Evolutionary conservation across 1,140 invertebrate species (phyloP).

Genomic region (Drosophila littoralis): DNA sequence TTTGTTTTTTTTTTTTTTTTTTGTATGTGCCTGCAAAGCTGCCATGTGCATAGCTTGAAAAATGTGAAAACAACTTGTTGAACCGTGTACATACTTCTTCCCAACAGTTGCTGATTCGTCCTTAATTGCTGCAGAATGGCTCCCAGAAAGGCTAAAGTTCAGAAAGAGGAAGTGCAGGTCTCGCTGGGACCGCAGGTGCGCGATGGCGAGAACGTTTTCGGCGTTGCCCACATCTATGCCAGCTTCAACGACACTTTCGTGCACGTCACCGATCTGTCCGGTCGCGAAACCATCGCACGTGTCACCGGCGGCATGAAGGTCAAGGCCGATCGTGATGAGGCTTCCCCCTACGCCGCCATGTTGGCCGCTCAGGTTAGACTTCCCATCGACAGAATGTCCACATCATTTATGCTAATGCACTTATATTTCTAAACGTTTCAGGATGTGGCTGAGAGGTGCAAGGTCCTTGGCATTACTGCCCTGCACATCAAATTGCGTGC

Average conservation of each 20-base stretch:
- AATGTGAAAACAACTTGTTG: slow-evolving; percentile 17
- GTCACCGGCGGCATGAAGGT: slow-evolving; percentile 99
- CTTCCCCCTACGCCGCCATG: slow-evolving; percentile 99
- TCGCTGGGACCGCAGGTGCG: slow-evolving; percentile 98
- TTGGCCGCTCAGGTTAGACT: slow-evolving; percentile 98
- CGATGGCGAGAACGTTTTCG: slow-evolving; percentile 99
- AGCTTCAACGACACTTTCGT: slow-evolving; percentile 99
- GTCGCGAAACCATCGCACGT: slow-evolving; percentile 98
- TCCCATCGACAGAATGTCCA: background rate
- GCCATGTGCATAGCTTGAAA: slow-evolving; percentile 35
- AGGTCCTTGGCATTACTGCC: slow-evolving; percentile 97
- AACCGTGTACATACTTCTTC: slow-evolving; percentile 29
- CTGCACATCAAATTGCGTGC: slow-evolving; percentile 99
- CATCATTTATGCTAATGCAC: background rate
- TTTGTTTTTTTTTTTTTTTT: slow-evolving; percentile 46
- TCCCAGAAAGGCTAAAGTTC: slow-evolving; percentile 97
- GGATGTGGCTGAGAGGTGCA: slow-evolving; percentile 99
- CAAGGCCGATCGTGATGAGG: slow-evolving; percentile 99
- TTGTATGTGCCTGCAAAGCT: slow-evolving; percentile 19
- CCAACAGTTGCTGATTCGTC: slow-evolving; percentile 59
- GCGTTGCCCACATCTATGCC: slow-evolving; percentile 99
- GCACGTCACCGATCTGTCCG: slow-evolving; percentile 99
- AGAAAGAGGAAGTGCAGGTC: slow-evolving; percentile 98
- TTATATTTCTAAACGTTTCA: slow-evolving; percentile 80
- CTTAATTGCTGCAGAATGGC: slow-evolving; percentile 89